Percentiles rank a stretch among this genome's conserved stretches.
These are phyloP conservation scores for Teinopalpus imperialis DNA, from an alignment of 2,888 invertebrate species.

Conservation along the genomic window DNA sequence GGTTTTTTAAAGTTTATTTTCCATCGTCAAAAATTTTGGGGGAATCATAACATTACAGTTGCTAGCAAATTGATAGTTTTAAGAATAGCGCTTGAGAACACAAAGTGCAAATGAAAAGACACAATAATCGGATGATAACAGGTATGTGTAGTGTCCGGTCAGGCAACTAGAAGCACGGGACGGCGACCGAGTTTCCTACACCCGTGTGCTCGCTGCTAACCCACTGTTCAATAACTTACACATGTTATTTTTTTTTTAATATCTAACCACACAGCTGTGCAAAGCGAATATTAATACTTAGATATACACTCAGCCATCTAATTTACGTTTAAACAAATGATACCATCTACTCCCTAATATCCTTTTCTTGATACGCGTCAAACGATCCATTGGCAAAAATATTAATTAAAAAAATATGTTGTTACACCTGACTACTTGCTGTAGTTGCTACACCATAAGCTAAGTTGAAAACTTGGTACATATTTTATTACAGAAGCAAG, in stretches of 20 bases:
- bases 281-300: conserved; percentile 27
- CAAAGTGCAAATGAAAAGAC: conserved; percentile 40
- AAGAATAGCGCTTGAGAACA: conserved; percentile 64
- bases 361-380: neutral
- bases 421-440: conserved; percentile 18
- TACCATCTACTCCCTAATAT: conserved; percentile 9
- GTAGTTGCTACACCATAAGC: conserved; percentile 21
- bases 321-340: conserved; percentile 14
- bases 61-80: conserved; percentile 43
- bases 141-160: conserved; percentile 51
- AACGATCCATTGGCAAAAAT: conserved; percentile 14
- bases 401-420: conserved; percentile 8
- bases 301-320: conserved; percentile 25
- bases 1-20: neutral
- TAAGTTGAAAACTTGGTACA: conserved; percentile 14
- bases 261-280: conserved; percentile 43
- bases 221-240: conserved; percentile 47
- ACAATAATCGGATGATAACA: conserved; percentile 46
- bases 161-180: conserved; percentile 81
- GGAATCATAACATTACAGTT: conserved; percentile 39
- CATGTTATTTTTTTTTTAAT: conserved; percentile 38
- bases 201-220: conserved; percentile 61
- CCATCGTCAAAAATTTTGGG: conserved; percentile 28
- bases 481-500: conserved; percentile 26
- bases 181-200: conserved; percentile 57